phyloP scores from a whole-genome alignment of 2,888 invertebrate species.

The Venusia cambrica region DNA sequence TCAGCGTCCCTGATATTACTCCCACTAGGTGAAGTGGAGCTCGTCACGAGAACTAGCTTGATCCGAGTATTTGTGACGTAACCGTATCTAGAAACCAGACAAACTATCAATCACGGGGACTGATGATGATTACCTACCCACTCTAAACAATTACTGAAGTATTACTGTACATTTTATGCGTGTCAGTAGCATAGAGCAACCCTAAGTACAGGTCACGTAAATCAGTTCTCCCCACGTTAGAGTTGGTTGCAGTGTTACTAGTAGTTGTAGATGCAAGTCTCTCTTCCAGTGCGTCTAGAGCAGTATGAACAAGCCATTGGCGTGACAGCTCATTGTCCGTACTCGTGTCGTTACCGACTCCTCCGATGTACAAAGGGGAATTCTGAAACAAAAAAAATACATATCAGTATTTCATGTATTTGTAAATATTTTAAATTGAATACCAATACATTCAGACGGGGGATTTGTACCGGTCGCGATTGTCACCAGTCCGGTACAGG shows the following conservation, averaged over 20 bases:
- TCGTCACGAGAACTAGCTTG: constrained; percentile 95
- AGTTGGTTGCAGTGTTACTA: constrained; percentile 73
- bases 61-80: constrained; percentile 98
- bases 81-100: constrained; percentile 95
- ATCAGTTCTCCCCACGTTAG: constrained; percentile 84
- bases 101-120: no score
- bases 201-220: constrained; percentile 95
- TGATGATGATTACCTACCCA: no score
- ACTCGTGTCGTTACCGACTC: constrained; percentile 78
- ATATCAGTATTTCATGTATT: no score
- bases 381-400: no score
- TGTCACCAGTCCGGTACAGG: no score
- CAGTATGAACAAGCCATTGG: constrained; percentile 96
- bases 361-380: constrained; percentile 92
- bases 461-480: no score
- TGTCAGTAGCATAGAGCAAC: constrained; percentile 95
- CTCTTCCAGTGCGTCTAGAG: constrained; percentile 94
- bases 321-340: constrained; percentile 92
- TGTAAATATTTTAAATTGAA: no score
- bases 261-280: constrained; percentile 79
- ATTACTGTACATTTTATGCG: constrained; percentile 92
- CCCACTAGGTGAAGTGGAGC: constrained; percentile 94
- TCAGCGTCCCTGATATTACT: constrained; percentile 95
- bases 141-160: no score
- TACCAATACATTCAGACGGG: no score